These are phyloP conservation scores for Dendrocincla fuliginosa DNA, from an alignment of 2,797 vertebrate species.

Conservation along the genomic window DNA sequence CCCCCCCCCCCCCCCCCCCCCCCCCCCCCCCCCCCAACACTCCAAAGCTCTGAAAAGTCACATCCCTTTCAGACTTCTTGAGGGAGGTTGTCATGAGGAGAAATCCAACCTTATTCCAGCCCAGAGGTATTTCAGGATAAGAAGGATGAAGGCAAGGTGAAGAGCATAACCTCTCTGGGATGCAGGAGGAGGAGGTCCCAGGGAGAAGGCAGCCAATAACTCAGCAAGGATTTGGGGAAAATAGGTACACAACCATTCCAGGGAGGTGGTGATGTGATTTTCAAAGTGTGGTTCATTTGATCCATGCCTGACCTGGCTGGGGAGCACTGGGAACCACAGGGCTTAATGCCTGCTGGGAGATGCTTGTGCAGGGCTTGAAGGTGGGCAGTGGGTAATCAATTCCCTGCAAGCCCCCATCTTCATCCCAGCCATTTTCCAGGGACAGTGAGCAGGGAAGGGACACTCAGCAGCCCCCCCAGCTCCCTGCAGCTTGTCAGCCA, in stretches of 20 bases:
- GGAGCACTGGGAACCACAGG: neutral
- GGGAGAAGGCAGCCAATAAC: neutral
- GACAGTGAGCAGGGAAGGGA: neutral
- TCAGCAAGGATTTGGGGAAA: neutral
- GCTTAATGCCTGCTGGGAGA: neutral
- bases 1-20: too few species aligned
- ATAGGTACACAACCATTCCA: neutral
- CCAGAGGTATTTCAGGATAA: neutral
- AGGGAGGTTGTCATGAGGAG: neutral
- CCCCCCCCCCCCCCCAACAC: too few species aligned
- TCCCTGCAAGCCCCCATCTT: neutral
- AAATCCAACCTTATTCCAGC: neutral
- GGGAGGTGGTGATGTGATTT: neutral
- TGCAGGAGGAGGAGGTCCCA: neutral
- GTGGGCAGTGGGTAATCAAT: fast-evolving
- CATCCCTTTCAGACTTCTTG: neutral
- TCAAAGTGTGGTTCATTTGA: fast-evolving
- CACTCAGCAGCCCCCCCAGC: neutral
- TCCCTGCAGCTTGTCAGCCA: neutral
- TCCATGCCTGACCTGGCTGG: neutral
- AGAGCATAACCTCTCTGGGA: neutral
- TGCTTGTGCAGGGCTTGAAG: neutral
- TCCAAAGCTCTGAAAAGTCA: neutral
- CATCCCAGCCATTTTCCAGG: neutral
- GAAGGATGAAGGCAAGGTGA: neutral